Base-by-base conservation (phyloP, 1,140 invertebrate genomes). In the Drosophila subobscura region DNA sequence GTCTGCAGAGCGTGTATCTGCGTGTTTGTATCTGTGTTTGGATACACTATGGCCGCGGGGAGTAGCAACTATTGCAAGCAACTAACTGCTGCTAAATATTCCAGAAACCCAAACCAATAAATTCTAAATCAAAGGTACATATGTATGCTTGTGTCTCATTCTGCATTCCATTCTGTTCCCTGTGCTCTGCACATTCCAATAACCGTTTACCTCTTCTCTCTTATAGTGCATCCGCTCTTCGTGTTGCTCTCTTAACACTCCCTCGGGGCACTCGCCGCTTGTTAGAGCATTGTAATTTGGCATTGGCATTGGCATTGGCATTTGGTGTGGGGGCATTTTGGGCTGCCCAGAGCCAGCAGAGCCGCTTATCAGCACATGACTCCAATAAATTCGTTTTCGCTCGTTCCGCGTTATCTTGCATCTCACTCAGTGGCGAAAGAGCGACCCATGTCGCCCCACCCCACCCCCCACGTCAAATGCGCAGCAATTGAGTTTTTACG, bases 401-500 rank as follows among this genome's bases (percentile, higher is more conserved):
- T 12, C 33, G 10, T 37, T 33, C 51, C 37, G 51, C 64, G 58
- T 72, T 83, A 88, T 81, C 83, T 71, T 12, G 66, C 66, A 83
- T 77, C 65, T 84, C 74, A 76, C 78, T 77, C 77, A 85, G 44
- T 59, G 37, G 33, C 37, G 25, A 42, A 20, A 20, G 16, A 20
- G 16, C 16, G 58, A 78, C 75, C 79, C 79, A 83, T 81, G 78
- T 80, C 46, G 14, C 5, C 27, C 66, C 50, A 41, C 10, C 29
- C 37, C 25, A 49, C 6, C 33, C 8, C 47, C 42, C 37, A 37
- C 53, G 50, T 37, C 49, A 76, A 86, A 74, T 77, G 81, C 72
- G 81, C 81, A 68, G 77, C 80, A 80, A 85, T 85, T 88, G 81
- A 86, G 81, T 88, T 86, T 85, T 86, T 88, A 86, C 81, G 83